Percentiles rank a stretch among this genome's conserved stretches.
Evolutionary conservation across 2,797 vertebrate genomes (phyloP).

Genomic region (Coreius guichenoti): DNA sequence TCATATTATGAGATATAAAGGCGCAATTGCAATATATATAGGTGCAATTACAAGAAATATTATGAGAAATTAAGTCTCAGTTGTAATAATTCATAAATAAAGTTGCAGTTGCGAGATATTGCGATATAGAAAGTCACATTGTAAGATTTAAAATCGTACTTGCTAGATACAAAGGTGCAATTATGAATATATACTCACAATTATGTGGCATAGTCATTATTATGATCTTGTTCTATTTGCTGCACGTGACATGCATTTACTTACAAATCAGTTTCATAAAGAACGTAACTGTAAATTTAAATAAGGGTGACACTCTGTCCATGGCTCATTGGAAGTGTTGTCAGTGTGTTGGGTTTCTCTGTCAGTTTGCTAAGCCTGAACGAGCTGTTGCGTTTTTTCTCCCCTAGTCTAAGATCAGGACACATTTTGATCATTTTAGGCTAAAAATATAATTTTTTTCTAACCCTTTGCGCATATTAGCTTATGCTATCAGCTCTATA

Average conservation of each 20-base stretch:
- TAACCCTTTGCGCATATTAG: constrained; percentile 37
- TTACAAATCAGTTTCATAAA: constrained; percentile 12
- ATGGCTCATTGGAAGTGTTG: constrained; percentile 35
- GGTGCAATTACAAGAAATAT: not conserved
- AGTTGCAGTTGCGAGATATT: not conserved
- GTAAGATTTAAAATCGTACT: not conserved
- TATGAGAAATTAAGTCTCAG: not conserved
- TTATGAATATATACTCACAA: not conserved
- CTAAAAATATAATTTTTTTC: constrained; percentile 33
- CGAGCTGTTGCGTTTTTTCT: constrained; percentile 2
- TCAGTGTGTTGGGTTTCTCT: constrained; percentile 37
- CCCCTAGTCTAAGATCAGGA: constrained; percentile 40
- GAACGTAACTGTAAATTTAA: not conserved
- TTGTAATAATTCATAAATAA: not conserved
- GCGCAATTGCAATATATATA: not conserved
- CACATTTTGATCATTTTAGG: constrained; percentile 45
- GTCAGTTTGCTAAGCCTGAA: constrained; percentile 37
- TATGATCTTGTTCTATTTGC: not conserved
- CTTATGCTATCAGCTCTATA: constrained; percentile 45
- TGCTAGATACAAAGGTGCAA: not conserved
- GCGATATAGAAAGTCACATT: not conserved
- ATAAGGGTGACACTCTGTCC: not conserved
- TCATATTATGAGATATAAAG: not conserved
- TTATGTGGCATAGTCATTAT: not conserved
- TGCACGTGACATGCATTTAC: not conserved